Percentiles rank a stretch among this genome's conserved stretches.
These are phyloP conservation scores for Julus scandinavius DNA, from an alignment of 2,888 invertebrate species.

Conservation along the genomic window DNA sequence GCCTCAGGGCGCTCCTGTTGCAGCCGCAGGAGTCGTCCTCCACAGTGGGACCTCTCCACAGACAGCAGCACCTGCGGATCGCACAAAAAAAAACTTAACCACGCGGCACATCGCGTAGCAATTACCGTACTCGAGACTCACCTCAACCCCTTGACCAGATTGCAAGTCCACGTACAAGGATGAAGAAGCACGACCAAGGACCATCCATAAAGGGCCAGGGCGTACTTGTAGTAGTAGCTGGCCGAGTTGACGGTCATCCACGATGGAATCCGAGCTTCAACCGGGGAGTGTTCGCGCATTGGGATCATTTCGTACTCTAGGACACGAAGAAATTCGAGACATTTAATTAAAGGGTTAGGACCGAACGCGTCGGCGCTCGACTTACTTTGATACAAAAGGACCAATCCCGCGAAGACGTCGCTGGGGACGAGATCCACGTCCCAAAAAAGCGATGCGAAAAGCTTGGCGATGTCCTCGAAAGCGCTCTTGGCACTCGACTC, in stretches of 20 bases:
- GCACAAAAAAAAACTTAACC: background rate
- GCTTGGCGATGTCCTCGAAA: constrained; percentile 68
- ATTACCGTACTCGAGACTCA: constrained; percentile 1
- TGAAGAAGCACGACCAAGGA: constrained; percentile 83
- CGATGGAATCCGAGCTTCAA: constrained; percentile 58
- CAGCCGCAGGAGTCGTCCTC: constrained; percentile 92
- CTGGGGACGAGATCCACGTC: constrained; percentile 88
- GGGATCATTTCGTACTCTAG: background rate
- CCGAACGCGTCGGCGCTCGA: too few species aligned
- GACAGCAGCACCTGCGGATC: constrained; percentile 61
- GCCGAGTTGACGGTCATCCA: constrained; percentile 87
- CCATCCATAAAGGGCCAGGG: constrained; percentile 89
- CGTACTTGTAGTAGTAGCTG: constrained; percentile 80
- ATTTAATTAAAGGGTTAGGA: too few species aligned
- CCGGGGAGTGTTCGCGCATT: constrained; percentile 47
- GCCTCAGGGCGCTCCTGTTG: constrained; percentile 84
- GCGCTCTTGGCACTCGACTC: constrained; percentile 60
- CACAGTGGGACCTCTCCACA: constrained; percentile 66
- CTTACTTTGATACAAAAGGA: constrained; percentile 73
- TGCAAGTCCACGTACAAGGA: constrained; percentile 79
- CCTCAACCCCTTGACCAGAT: constrained; percentile 74
- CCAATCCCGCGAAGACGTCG: constrained; percentile 87
- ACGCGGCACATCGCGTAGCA: too few species aligned
- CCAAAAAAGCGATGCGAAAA: constrained; percentile 80
- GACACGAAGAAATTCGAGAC: too few species aligned